phyloP scores from a whole-genome alignment of 2,797 vertebrate species.

The Silurus aristotelis region DNA sequence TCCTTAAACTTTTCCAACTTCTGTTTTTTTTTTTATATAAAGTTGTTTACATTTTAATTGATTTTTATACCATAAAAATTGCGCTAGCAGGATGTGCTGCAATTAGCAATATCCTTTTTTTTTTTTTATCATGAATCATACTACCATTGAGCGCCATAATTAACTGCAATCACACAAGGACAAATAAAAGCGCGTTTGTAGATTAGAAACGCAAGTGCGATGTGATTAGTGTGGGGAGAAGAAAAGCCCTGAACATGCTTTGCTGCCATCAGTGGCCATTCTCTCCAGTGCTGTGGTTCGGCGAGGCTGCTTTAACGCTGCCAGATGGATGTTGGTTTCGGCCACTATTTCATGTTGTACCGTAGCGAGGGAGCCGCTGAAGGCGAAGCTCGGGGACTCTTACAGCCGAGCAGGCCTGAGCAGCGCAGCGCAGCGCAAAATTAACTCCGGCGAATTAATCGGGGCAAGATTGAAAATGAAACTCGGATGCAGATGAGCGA shows the following conservation, averaged over 20 bases:
- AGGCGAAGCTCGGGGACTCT: conserved; percentile 39
- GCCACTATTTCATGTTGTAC: conserved; percentile 80
- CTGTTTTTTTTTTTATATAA: neutral
- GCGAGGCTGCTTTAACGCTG: conserved; percentile 64
- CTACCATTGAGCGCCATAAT: conserved; percentile 43
- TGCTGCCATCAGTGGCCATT: conserved; percentile 67
- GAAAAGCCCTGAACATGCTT: conserved; percentile 60
- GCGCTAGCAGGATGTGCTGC: conserved; percentile 27
- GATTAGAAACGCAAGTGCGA: conserved; percentile 39
- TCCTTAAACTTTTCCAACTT: neutral
- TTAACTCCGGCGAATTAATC: conserved; percentile 90
- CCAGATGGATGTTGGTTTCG: conserved; percentile 83
- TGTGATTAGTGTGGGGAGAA: conserved; percentile 52
- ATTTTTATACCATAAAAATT: conserved; percentile 17
- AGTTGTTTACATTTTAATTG: neutral
- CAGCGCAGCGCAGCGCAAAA: conserved; percentile 72
- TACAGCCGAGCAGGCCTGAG: conserved; percentile 67
- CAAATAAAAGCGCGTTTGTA: conserved; percentile 44
- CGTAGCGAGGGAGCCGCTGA: conserved; percentile 53
- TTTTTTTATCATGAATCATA: conserved; percentile 42
- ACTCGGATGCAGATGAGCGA: conserved; percentile 85
- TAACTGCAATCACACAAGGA: conserved; percentile 40
- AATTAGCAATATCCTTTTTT: conserved; percentile 24
- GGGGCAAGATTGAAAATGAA: conserved; percentile 84
- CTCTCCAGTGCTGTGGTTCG: conserved; percentile 61